These are phyloP conservation scores for Nephrocerus scutellatus DNA, from an alignment of 2,888 invertebrate species.

Conservation along the genomic window DNA sequence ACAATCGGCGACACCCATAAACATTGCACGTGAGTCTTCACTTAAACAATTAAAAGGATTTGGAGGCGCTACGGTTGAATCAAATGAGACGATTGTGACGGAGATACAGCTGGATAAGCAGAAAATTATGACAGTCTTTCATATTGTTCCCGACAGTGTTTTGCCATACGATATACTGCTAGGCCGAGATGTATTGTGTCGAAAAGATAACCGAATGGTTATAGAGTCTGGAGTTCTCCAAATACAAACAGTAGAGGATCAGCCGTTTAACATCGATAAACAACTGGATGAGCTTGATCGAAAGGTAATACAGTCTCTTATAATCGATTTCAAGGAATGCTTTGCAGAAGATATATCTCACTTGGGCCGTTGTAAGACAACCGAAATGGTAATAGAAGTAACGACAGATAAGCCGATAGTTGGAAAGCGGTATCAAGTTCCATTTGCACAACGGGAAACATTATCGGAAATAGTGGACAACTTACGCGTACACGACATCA, in stretches of 20 bases:
- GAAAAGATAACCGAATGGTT: constrained; percentile 9
- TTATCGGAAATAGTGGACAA: constrained; percentile 11
- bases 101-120: constrained; percentile 9
- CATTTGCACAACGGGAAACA: constrained; percentile 12
- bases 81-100: constrained; percentile 4
- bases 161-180: constrained; percentile 13
- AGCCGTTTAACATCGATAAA: neutral
- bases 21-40: neutral
- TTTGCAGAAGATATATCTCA: constrained; percentile 15
- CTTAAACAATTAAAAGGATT: constrained; percentile 16
- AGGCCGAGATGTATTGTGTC: constrained; percentile 17
- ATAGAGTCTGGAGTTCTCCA: constrained; percentile 17
- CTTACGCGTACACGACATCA: constrained; percentile 12
- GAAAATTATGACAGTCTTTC: constrained; percentile 1
- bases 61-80: constrained; percentile 16
- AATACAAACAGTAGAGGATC: constrained; percentile 4
- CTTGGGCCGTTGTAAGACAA: constrained; percentile 15
- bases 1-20: constrained; percentile 4
- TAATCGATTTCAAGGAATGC: constrained; percentile 7
- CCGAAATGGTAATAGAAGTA: constrained; percentile 14
- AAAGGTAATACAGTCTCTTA: neutral
- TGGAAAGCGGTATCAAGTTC: constrained; percentile 20
- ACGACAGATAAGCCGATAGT: constrained; percentile 15
- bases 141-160: constrained; percentile 15
- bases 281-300: constrained; percentile 3